Base-by-base conservation (phyloP, 2,888 invertebrate genomes). In the Meandrusa payeni region DNA sequence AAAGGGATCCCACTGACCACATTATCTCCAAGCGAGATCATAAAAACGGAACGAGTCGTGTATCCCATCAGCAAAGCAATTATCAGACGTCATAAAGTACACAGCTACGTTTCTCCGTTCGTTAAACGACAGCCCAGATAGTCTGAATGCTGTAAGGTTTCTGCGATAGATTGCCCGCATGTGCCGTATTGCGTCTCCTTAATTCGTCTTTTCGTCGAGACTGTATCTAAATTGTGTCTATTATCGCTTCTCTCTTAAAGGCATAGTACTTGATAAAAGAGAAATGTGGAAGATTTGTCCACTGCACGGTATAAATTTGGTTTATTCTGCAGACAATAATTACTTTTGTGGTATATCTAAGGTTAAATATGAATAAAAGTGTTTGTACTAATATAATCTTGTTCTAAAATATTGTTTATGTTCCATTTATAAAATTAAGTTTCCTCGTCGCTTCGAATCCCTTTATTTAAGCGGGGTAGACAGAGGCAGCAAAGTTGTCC, bases 71-170 rank as follows among this genome's bases (percentile, higher is more conserved):
- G 32, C 2, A 15, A 24, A 20, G 44, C 17, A 39, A 44, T 44
- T 44, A 39, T 44, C 44, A 20, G 38, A 39, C 39, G 38, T 44
- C 38, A 39, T 44, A 44, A 44, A 44, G 39, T 39, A 38, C 44
- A 44, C 32, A 28, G 28, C 24, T 29, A 20, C 29, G 12, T 42
- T n/a, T 42, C 29, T 7, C 7, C 7, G 17, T 33, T 28, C 39
- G 22, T 23, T 33, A 19, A 27, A 33, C 23, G 38, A 4, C 24
- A n/a, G 15, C 31, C 27, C 15, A 28, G 23, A 33, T 44, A 28
- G 39, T 39, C 13, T 24, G 27, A 45, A 34, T 29, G 44, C 32
- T 33, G 39, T 23, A 45, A 26, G 34, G 23, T 11, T 29, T 39
- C 44, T 45, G 44, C 39, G 13, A 23, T 12, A 28, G 44, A 45